Percentiles rank a stretch among this genome's conserved stretches.
phyloP scores from a whole-genome alignment of 1,140 invertebrate genomes.

The Lepidostoma basale region DNA sequence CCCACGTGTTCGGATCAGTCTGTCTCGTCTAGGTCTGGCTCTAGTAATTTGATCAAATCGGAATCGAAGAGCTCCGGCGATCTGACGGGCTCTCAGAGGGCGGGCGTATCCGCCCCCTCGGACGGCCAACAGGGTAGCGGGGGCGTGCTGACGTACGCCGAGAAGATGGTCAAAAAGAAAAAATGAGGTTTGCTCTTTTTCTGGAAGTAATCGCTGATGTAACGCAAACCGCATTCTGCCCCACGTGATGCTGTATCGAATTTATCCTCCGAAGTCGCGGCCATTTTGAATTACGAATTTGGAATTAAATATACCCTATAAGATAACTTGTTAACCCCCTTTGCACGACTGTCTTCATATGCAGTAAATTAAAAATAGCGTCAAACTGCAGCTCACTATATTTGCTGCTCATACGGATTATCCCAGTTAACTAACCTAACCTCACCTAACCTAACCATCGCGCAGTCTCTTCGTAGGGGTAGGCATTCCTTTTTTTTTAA shows the following conservation, averaged over 20 bases:
- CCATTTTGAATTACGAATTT: background rate
- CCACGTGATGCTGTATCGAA: background rate
- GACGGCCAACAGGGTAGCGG: conserved; percentile 7
- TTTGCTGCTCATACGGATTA: too few species aligned
- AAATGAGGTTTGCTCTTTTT: conserved; percentile 46
- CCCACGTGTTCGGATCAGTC: too few species aligned
- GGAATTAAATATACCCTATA: background rate
- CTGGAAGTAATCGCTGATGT: conserved; percentile 38
- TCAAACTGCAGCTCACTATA: too few species aligned
- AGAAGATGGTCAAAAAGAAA: conserved; percentile 45
- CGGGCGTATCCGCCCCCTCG: background rate
- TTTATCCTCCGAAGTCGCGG: background rate
- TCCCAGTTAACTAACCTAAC: too few species aligned
- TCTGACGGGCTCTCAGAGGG: too few species aligned
- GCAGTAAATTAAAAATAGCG: background rate
- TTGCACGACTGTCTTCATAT: background rate
- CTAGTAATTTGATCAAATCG: background rate
- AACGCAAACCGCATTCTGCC: background rate
- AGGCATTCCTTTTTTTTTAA: too few species aligned
- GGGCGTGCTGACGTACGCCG: conserved; percentile 19
- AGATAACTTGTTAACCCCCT: background rate
- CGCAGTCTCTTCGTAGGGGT: too few species aligned
- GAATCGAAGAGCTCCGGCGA: background rate
- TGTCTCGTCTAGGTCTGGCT: too few species aligned
- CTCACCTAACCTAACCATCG: too few species aligned